Evolutionary conservation across 2,113 vertebrate species (phyloP), one percentile per base, ranked within the genome.

Genomic region (Indicator maculatus): DNA sequence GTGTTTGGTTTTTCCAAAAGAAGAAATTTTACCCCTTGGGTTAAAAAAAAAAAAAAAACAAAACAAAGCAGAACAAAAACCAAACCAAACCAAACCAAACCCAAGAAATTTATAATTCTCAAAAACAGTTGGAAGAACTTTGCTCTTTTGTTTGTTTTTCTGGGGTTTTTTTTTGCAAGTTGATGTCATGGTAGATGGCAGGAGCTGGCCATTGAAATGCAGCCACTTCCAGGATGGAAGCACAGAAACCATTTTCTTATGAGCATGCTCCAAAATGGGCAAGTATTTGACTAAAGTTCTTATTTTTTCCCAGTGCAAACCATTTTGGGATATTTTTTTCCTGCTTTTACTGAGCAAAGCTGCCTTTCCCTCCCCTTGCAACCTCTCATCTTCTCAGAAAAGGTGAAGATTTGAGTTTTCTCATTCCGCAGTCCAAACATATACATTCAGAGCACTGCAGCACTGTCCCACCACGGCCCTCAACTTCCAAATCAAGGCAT

Each of bases 191-290:
- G 77, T 44, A 79, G 78, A 53, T 16, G 11, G 86, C 86, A 93
- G 79, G 83, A 92, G 86, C 83, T 94, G 83, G 83, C 87, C 1
- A 4, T 50, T 50, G 63, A 85, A 65, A 65, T 18, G 20, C 38
- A 73, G 78, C 81, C 70, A 58, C 82, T 61, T 61, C 71, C 75
- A 89, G 74, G 41, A 58, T 1, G 74, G 96, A 95, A 96, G 87
- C 74, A 87, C 77, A 72, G 86, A 86, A 89, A 88, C 15, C 28
- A 39, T 89, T 72, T 91, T n/a, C 70, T 75, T 33, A 33, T 27
- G 17, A 64, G 19, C 16, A 3, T 0, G 5, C 67, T 89, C 75
- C 56, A 31, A 85, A 79, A 47, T 0, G 15, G 67, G 39, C 61
- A 76, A 8, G 30, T 4, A 59, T 83, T 88, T 73, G 59, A 63